Evolutionary conservation across 2,888 invertebrate species (phyloP).

Genomic region (Apodemia hepburni): DNA sequence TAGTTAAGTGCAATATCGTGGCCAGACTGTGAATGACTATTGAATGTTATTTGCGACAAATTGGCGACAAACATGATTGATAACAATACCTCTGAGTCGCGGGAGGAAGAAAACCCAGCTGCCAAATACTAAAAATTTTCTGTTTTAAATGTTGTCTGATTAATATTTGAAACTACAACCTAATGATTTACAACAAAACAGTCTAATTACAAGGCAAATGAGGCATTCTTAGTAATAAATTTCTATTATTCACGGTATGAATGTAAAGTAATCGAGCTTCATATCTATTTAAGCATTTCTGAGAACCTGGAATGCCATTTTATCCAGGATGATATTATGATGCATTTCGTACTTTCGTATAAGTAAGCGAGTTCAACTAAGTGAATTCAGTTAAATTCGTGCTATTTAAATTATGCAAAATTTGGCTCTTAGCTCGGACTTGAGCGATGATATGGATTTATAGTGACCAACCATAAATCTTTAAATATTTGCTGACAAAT

Average conservation of each 20-base stretch:
- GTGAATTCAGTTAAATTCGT: conserved; percentile 3
- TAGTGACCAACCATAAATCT: neutral
- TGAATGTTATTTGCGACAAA: no score
- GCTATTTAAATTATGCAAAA: conserved; percentile 6
- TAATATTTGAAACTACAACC: no score
- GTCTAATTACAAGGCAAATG: neutral
- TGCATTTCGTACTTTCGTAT: conserved; percentile 5
- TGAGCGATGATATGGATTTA: neutral
- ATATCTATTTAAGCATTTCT: neutral
- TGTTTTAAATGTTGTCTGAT: no score
- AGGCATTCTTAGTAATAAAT: neutral
- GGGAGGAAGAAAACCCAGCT: no score
- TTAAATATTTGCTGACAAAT: no score
- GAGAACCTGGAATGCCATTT: neutral
- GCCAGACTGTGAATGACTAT: no score
- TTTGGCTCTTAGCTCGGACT: neutral
- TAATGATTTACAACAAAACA: no score
- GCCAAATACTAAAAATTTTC: no score
- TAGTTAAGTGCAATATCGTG: no score
- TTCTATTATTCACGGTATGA: neutral
- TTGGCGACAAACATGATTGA: no score
- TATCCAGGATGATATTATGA: conserved; percentile 5
- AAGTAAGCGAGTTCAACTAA: neutral
- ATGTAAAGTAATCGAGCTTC: neutral
- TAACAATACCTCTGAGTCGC: no score